phyloP scores from a whole-genome alignment of 2,888 invertebrate genomes.

The Parelbella ahira region DNA sequence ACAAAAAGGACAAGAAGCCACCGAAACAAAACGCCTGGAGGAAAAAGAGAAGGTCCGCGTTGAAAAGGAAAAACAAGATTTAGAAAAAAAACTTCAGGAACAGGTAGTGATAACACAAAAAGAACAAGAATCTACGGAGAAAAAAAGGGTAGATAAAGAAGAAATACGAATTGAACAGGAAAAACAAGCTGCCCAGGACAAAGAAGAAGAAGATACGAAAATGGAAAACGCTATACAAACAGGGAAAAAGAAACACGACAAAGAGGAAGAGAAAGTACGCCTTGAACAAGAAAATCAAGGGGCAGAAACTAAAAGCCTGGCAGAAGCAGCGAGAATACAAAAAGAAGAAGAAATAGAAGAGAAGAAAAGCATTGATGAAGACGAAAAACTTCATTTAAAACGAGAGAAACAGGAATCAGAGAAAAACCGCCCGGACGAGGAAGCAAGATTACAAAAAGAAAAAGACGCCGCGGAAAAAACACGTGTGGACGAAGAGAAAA shows the following conservation, averaged over 20 bases:
- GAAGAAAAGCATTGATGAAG: neutral
- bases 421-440: neutral
- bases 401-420: constrained; percentile 19
- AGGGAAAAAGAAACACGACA: neutral
- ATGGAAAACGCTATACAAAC: neutral
- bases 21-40: neutral
- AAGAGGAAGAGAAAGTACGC: neutral
- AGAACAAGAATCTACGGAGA: neutral
- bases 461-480: constrained; percentile 24
- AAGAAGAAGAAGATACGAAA: neutral
- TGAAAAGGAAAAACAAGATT: constrained; percentile 14
- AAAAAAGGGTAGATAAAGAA: neutral
- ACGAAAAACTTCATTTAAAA: constrained; percentile 1
- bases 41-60: constrained; percentile 19
- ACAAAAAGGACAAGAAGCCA: neutral
- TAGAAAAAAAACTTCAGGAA: neutral
- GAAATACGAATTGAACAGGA: neutral
- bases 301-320: constrained; percentile 3
- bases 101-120: neutral
- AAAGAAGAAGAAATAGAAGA: constrained; percentile 12
- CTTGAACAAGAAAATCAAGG: constrained; percentile 11
- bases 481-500: constrained; percentile 26
- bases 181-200: constrained; percentile 23
- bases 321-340: neutral
- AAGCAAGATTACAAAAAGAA: constrained; percentile 5